phyloP scores from a whole-genome alignment of 2,113 vertebrate species.

The Panthera leo region DNA sequence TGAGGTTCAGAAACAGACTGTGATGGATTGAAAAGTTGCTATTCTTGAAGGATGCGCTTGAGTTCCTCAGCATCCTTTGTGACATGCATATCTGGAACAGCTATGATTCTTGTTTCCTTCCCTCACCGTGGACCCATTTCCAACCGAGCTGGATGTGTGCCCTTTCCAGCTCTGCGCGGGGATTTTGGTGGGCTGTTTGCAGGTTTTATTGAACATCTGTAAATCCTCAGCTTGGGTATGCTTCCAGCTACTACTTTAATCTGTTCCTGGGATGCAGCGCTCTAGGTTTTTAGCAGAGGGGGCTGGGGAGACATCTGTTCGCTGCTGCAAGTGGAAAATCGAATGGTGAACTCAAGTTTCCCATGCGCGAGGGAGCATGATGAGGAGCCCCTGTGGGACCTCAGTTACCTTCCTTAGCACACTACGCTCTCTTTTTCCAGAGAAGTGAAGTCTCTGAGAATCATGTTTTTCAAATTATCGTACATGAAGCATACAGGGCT shows the following conservation, averaged over 20 bases:
- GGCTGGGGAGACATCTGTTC: conserved; percentile 54
- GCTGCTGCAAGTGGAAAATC: neutral
- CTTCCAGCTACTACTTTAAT: conserved; percentile 60
- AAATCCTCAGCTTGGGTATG: conserved; percentile 51
- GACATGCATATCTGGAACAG: neutral
- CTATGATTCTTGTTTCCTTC: conserved; percentile 32
- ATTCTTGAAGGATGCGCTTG: conserved; percentile 58
- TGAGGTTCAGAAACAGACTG: conserved; percentile 66
- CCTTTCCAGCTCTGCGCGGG: conserved; percentile 30
- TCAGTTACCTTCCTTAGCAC: neutral
- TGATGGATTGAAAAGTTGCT: conserved; percentile 56
- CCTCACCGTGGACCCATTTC: conserved; percentile 43
- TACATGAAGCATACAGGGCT: neutral
- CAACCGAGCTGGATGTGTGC: conserved; percentile 52
- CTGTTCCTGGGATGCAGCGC: conserved; percentile 41
- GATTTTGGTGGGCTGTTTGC: conserved; percentile 48
- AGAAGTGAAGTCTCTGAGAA: conserved; percentile 34
- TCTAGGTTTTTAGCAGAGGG: conserved; percentile 30
- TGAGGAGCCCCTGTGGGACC: neutral
- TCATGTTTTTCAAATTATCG: neutral
- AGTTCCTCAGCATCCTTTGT: neutral
- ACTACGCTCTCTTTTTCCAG: neutral
- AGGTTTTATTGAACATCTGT: conserved; percentile 75
- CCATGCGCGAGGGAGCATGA: neutral
- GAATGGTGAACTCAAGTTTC: neutral